Conservation (phyloP, 2,113 vertebrate species). For the Desmodus rotundus region DNA sequence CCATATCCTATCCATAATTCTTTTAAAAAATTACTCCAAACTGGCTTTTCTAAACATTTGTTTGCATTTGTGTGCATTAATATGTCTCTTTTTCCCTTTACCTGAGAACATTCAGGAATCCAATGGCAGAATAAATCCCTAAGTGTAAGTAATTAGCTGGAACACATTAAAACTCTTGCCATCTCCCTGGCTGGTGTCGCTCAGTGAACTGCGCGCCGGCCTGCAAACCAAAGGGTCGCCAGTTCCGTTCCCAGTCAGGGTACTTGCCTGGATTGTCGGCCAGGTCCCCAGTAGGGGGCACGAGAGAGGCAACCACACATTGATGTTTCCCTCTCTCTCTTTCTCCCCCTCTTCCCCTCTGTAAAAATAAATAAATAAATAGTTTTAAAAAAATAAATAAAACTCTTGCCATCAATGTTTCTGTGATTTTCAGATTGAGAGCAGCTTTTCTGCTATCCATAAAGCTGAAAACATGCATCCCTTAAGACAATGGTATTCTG, state of each 20-base stretch:
- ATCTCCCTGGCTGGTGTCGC: no score
- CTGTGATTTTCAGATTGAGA: not conserved
- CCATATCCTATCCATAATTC: not conserved
- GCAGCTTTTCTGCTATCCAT: not conserved
- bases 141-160: not conserved
- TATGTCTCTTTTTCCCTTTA: not conserved
- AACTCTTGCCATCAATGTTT: not conserved
- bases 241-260: no score
- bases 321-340: no score
- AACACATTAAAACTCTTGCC: not conserved
- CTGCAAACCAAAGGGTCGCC: no score
- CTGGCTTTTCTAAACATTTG: not conserved
- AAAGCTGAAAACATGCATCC: not conserved
- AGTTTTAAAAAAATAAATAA: not conserved
- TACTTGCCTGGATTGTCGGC: no score
- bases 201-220: no score
- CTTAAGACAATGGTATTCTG: not conserved
- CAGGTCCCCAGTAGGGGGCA: no score
- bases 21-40: accelerated
- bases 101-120: not conserved
- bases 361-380: no score
- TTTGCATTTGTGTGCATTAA: not conserved
- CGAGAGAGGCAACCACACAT: no score
- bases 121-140: not conserved
- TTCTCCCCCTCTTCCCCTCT: no score